Evolutionary conservation across 2,797 vertebrate genomes (phyloP).

Genomic region (Valencia hispanica): DNA sequence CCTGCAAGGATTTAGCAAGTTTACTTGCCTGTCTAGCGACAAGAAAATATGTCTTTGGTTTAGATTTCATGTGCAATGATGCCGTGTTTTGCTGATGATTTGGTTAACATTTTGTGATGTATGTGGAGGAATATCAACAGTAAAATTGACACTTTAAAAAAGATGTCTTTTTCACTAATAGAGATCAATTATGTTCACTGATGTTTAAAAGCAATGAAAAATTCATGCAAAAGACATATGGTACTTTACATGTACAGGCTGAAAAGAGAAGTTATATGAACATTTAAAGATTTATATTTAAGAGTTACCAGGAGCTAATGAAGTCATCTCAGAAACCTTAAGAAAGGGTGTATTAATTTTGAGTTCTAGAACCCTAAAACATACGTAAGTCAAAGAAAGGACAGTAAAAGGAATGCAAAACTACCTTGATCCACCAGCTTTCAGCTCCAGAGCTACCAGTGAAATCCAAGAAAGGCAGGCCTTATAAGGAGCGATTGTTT

Average conservation of each 20-base stretch:
- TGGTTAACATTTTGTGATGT: background rate
- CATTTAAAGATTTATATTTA: background rate
- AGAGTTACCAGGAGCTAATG: background rate
- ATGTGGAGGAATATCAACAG: background rate
- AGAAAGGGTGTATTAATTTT: background rate
- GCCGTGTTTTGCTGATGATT: background rate
- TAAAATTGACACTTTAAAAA: background rate
- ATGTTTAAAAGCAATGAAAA: background rate
- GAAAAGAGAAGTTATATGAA: background rate
- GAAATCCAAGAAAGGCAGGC: too few species aligned
- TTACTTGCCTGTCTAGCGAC: background rate
- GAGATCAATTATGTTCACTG: background rate
- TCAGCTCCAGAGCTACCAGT: background rate
- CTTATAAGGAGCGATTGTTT: too few species aligned
- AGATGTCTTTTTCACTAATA: background rate
- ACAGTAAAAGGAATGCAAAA: background rate
- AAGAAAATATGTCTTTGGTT: background rate
- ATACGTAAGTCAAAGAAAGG: too few species aligned
- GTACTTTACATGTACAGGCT: background rate
- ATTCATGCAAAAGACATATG: background rate
- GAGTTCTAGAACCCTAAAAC: background rate
- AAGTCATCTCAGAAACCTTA: background rate
- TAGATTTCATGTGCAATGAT: background rate
- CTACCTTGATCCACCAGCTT: background rate
- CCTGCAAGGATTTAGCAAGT: background rate